phyloP scores from a whole-genome alignment of 53 echinoderm and acorn worm genomes.

The Temnopleurus reevesii region DNA sequence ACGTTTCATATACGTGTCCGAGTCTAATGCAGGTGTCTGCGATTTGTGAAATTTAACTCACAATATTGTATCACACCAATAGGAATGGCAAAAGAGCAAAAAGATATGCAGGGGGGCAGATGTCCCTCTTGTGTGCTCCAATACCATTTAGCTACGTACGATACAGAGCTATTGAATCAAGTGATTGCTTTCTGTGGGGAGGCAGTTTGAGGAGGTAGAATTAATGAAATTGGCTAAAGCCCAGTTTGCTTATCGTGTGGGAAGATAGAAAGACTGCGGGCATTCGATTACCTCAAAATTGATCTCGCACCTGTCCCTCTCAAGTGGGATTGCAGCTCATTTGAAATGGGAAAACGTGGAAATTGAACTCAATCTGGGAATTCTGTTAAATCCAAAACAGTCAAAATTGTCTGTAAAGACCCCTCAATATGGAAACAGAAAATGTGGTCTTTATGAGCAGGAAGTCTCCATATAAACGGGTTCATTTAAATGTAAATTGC shows the following conservation, averaged over 20 bases:
- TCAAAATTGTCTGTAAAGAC: too few relatives aligned
- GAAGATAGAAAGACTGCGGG: not conserved
- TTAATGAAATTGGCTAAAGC: not conserved
- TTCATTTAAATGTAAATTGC: too few relatives aligned
- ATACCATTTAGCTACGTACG: not conserved
- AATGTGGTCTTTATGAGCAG: too few relatives aligned
- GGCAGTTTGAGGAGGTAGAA: not conserved
- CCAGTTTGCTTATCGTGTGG: not conserved
- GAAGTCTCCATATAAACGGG: too few relatives aligned
- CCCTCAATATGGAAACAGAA: too few relatives aligned
- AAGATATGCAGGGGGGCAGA: conserved; percentile 3
- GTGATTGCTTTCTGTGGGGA: not conserved
- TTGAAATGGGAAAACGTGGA: too few relatives aligned
- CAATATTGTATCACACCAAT: not conserved
- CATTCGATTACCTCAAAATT: not conserved
- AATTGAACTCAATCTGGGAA: too few relatives aligned
- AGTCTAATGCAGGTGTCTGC: not conserved
- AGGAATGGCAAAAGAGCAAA: not conserved
- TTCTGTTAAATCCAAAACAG: too few relatives aligned
- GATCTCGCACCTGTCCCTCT: not conserved
- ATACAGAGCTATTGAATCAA: not conserved
- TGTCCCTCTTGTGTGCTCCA: not conserved
- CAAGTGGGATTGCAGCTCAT: too few relatives aligned
- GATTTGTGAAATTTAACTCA: not conserved
- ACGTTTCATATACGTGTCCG: too few relatives aligned